Base-by-base conservation (phyloP, 2,797 vertebrate species). In the Arctocebus calabarensis region DNA sequence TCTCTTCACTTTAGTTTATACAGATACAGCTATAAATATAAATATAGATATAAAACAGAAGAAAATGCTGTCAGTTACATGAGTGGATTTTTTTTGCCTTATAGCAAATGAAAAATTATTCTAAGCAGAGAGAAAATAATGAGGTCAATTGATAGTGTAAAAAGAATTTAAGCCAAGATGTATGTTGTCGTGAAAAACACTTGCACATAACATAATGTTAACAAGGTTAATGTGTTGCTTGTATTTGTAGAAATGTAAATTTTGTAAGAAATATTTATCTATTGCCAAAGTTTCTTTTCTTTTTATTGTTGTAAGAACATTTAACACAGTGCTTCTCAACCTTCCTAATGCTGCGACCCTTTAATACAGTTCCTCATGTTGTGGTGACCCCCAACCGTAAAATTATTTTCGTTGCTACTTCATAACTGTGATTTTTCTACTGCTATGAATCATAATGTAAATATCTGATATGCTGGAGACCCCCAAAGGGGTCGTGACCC, bases 161-260 rank as follows among this genome's bases (percentile, higher is more conserved):
- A 85, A 96, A 83, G 97, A 97, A 98, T 97, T 96, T 94, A 96
- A 95, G 74, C 79, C 78, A 96, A 98, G 71, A 96, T 96, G 94
- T 91, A 77, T 93, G 55, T 94, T 94, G 64, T 96, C 88, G 94
- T 87, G 59, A 84, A 94, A 95, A 97, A 22, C 74, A 45, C 83
- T 96, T 97, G 40, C 23, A 96, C 90, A 82, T 96, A 68, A 22
- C n/a, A 32, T 68, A 68, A 34, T 70, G 37, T 37, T 34, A 70
- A 37, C 37, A n/a, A 93, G 37, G 29, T 81, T 92, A 93, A 97
- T 97, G 95, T 59, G 87, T 87, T 97, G 78, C 86, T 74, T 97
- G n/a, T 90, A 90, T 97, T 75, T 23, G 1, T 81, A 71, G 83
- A 97, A 96, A 93, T 96, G 92, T 86, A n/a, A 95, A 48, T 75